Evolutionary conservation across 2,113 vertebrate species (phyloP), one percentile per base, ranked within the genome.

Genomic region (Puma concolor): DNA sequence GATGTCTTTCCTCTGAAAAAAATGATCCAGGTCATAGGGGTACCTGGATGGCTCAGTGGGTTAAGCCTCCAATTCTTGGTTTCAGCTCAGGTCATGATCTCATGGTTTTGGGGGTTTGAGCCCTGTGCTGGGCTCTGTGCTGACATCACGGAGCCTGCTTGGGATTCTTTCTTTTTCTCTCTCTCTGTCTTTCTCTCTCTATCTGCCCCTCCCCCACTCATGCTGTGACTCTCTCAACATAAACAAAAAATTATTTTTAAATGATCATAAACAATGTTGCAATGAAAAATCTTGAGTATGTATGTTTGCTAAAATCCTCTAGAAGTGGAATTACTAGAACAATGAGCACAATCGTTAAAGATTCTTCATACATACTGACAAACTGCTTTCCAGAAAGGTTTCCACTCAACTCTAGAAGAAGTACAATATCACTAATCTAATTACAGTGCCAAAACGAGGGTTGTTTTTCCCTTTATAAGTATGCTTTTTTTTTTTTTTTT

Each of bases 251-350:
- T 7, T 44, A 44, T 57, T 57, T 57, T 57, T 57, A 77, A 94
- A 60, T 11, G 31, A 52, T 60, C 50, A 67, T 19, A 89, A 31
- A 81, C 36, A 93, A 41, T 48, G 11, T 25, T 36, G 5, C 27
- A 64, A 94, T 85, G 33, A 86, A 94, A 97, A 96, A 29, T 5
- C 71, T 13, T 76, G 23, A 93, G 48, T 27, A 81, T n/a, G 67
- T 52, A 57, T 69, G 82, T 85, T 60, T 67, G 66, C 17, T 72
- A 1, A 72, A 89, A 92, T 80, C 84, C 82, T 64, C 71, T n/a
- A 8, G 44, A 82, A 80, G 33, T 16, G 29, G 7, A 88, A 86
- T 95, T 52, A 72, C 16, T 67, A 77, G 50, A 93, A 10, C 57
- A 69, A 72, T 90, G 38, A 95, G 7, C 63, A 52, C 17, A 8